A percentile compares a stretch with the other conserved stretches of the same genome.
Conservation (phyloP, 2,888 invertebrate genomes). For the Drosophila fungiperda region DNA sequence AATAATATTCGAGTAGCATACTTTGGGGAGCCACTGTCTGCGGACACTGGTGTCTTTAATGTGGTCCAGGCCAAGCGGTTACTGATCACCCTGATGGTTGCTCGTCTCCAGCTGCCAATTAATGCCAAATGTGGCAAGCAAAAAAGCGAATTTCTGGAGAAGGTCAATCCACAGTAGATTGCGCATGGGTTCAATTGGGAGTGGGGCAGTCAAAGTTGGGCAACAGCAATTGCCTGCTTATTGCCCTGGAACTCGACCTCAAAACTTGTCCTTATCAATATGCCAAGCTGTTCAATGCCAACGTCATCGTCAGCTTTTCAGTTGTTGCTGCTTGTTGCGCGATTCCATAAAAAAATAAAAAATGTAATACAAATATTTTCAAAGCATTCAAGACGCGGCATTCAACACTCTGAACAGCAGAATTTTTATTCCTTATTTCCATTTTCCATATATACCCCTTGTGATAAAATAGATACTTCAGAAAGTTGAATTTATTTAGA, state of each 20-base stretch:
- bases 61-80: conserved; percentile 10
- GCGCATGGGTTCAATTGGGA: no score
- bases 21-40: conserved; percentile 37
- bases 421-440: conserved; percentile 18
- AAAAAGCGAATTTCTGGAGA: conserved; percentile 37
- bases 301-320: conserved; percentile 34
- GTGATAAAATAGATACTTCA: not conserved
- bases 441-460: not conserved
- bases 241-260: conserved; percentile 42
- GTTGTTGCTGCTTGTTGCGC: conserved; percentile 15
- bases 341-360: conserved; percentile 39
- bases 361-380: conserved; percentile 60
- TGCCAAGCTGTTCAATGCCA: conserved; percentile 29
- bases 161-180: conserved; percentile 27
- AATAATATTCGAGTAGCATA: conserved; percentile 73
- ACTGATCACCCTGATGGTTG: conserved; percentile 32
- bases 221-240: conserved; percentile 62
- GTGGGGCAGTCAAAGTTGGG: conserved; percentile 17
- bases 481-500: not conserved
- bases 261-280: conserved; percentile 69
- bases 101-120: conserved; percentile 57
- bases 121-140: conserved; percentile 58
- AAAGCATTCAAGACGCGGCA: conserved; percentile 14
- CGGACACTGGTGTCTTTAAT: conserved; percentile 46
- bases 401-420: conserved; percentile 44